Base-by-base conservation (phyloP, 2,888 invertebrate species). In the Dynastes maya region DNA sequence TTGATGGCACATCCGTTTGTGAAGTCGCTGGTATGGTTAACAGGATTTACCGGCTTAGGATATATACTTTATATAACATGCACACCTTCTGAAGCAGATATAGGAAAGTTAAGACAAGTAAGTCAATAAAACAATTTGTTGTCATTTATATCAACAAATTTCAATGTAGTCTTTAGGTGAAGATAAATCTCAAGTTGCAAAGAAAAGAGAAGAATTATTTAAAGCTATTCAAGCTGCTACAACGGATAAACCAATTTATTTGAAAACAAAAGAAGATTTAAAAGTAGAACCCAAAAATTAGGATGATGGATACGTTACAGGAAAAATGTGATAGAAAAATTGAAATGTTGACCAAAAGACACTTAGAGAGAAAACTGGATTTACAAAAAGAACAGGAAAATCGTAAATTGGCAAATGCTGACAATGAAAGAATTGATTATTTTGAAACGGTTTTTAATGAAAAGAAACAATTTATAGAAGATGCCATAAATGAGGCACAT, bases 381-480 rank as follows among this genome's bases (percentile, higher is more conserved):
- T 89, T 94, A 81, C 92, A 93, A 83, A 92, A 92, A 85, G 92
- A 92, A 76, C 92, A 91, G 82, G 92, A 92, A 83, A 91, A 92
- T 75, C 92, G 92, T 84, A 92, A 92, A 84, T 91, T 91, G 81
- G 89, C 91, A 22, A 90, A 91, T 79, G 92, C 93, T 3, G 91
- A 91, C 79, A 90, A 92, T 82, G 94, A 94, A 88, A 93, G 92
- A 85, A 90, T 93, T 70, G 94, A 94, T 81, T 94, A 92, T 86
- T 96, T 95, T 85, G 91, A 93, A 55, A 91, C 92, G 71, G 90
- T 92, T 8, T 95, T 95, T 85, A 91, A 92, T 84, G 91, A 93
- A 32, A 92, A 93, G 81, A 91, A 92, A 22, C 91, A 91, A 81
- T 92, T 91, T 78, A 91, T 96, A 78, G 93, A 93, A 87, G 91